A percentile compares a stretch with the other conserved stretches of the same genome.
phyloP scores from a whole-genome alignment of 2,888 invertebrate species.

The Pterobdella sp. region DNA sequence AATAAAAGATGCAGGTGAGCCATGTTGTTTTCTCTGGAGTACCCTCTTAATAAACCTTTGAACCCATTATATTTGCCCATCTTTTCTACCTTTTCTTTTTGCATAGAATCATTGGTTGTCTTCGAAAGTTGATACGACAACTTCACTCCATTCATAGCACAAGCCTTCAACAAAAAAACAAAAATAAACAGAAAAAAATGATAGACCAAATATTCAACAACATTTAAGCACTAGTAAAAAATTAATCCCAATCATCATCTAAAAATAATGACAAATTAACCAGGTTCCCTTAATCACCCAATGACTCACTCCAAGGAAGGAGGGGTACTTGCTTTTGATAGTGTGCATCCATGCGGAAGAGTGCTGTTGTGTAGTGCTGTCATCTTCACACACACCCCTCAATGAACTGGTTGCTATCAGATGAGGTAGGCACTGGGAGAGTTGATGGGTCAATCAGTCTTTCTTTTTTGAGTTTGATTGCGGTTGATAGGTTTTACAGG shows the following conservation, averaged over 20 bases:
- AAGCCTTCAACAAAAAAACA: not conserved
- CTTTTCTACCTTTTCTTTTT: not conserved
- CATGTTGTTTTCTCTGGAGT: not conserved
- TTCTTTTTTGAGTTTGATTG: too few relatives aligned
- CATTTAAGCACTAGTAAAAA: too few relatives aligned
- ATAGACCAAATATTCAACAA: too few relatives aligned
- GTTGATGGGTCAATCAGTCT: too few relatives aligned
- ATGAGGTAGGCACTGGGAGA: constrained; percentile 2
- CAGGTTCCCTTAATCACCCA: too few relatives aligned
- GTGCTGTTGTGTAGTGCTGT: not conserved
- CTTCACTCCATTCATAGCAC: constrained; percentile 1
- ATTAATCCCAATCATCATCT: too few relatives aligned
- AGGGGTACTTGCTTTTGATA: constrained; percentile 3
- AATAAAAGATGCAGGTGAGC: not conserved
- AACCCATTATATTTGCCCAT: not conserved
- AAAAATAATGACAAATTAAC: too few relatives aligned
- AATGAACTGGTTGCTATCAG: not conserved
- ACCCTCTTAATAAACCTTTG: not conserved
- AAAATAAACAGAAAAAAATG: too few relatives aligned
- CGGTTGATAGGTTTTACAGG: too few relatives aligned
- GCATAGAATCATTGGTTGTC: not conserved
- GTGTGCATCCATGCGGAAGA: not conserved
- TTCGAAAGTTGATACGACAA: not conserved
- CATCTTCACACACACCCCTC: not conserved
- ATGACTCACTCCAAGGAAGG: not conserved